These are phyloP conservation scores for Leguminivora glycinivorella DNA, from an alignment of 1,140 invertebrate genomes.

Conservation along the genomic window DNA sequence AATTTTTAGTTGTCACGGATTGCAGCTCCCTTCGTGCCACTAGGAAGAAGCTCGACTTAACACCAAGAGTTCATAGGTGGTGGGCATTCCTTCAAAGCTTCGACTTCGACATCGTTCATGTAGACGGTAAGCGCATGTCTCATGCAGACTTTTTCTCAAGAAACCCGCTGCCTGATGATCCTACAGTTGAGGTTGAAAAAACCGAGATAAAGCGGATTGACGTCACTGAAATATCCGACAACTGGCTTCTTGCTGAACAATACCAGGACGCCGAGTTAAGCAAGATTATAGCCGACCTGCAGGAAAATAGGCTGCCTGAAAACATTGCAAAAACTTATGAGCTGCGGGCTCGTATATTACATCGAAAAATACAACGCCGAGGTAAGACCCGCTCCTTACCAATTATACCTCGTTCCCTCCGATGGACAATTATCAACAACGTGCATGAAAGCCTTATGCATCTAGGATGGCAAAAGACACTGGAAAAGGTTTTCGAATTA, in stretches of 20 bases:
- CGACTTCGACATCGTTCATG: slow-evolving; percentile 43
- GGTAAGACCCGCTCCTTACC: slow-evolving; percentile 33
- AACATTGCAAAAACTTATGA: slow-evolving; percentile 43
- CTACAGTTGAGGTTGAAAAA: slow-evolving; percentile 27
- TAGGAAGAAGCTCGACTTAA: slow-evolving; percentile 46
- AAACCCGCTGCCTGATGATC: slow-evolving; percentile 37
- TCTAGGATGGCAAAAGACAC: slow-evolving; percentile 30
- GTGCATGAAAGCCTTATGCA: slow-evolving; percentile 38
- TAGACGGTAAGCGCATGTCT: slow-evolving; percentile 38
- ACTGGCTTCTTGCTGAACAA: slow-evolving; percentile 44
- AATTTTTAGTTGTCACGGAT: slow-evolving; percentile 43
- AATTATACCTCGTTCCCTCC: slow-evolving; percentile 43
- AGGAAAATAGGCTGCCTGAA: slow-evolving; percentile 35
- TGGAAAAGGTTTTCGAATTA: slow-evolving; percentile 15
- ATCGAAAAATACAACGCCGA: slow-evolving; percentile 40
- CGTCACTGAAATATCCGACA: slow-evolving; percentile 32
- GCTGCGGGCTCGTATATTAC: slow-evolving; percentile 36
- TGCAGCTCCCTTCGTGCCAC: slow-evolving; percentile 40
- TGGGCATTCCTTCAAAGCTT: slow-evolving; percentile 40
- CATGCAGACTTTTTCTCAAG: slow-evolving; percentile 47
- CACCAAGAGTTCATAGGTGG: slow-evolving; percentile 42
- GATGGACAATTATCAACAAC: slow-evolving; percentile 50
- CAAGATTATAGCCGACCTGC: slow-evolving; percentile 31
- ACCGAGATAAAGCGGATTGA: slow-evolving; percentile 31
- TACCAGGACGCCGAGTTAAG: slow-evolving; percentile 35